phyloP scores from a whole-genome alignment of 2,888 invertebrate species.

The Selenia dentaria region DNA sequence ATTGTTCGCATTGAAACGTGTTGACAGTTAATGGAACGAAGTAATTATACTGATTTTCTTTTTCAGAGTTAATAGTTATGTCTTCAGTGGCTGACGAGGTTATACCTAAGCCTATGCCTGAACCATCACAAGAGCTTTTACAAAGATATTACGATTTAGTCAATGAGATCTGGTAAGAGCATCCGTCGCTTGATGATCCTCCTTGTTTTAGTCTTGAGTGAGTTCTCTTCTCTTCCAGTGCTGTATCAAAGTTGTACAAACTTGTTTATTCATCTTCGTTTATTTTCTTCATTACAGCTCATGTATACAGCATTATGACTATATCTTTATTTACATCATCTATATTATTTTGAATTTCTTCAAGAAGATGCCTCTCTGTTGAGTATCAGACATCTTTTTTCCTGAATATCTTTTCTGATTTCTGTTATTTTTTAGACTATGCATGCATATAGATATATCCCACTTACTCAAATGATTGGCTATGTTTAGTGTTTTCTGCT shows the following conservation, averaged over 20 bases:
- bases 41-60: conserved; percentile 38
- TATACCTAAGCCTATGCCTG: conserved; percentile 58
- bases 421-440: no score
- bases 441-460: no score
- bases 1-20: no score
- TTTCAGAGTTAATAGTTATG: conserved; percentile 74
- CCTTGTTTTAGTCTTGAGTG: conserved; percentile 7
- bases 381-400: no score
- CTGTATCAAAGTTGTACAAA: conserved; percentile 10
- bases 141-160: conserved; percentile 70
- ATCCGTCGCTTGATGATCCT: conserved; percentile 12
- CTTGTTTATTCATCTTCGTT: background rate
- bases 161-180: conserved; percentile 69
- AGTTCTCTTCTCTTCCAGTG: conserved; percentile 6
- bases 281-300: background rate
- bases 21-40: no score
- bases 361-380: no score
- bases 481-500: no score
- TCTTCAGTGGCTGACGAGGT: conserved; percentile 64
- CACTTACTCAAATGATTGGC: no score
- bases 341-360: no score
- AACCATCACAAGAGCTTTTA: conserved; percentile 60
- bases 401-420: no score
- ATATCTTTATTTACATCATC: no score
- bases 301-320: no score